Evolutionary conservation across 1,140 invertebrate species (phyloP).

Genomic region (Hycleus phaleratus): DNA sequence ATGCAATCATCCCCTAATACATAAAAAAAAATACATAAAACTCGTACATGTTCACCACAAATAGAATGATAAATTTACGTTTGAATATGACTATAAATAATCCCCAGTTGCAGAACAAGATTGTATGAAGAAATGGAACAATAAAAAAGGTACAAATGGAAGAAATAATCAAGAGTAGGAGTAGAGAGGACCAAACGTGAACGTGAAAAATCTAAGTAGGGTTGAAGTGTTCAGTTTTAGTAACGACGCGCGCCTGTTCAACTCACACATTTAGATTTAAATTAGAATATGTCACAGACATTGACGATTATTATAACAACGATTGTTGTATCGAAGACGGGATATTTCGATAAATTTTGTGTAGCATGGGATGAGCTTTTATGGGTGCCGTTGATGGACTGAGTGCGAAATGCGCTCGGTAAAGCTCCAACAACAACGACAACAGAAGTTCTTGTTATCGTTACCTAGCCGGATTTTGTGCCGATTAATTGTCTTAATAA

Average conservation of each 20-base stretch:
- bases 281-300: constrained; percentile 9
- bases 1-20: neutral
- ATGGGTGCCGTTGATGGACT: neutral
- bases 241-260: constrained; percentile 16
- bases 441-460: neutral
- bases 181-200: constrained; percentile 7
- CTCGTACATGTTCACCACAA: neutral
- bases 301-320: neutral
- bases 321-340: too few species aligned
- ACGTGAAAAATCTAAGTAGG: constrained; percentile 8
- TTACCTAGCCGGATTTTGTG: neutral
- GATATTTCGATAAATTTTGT: neutral
- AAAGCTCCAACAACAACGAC: neutral
- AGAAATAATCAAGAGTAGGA: constrained; percentile 22
- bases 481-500: neutral
- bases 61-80: constrained; percentile 7
- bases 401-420: constrained; percentile 13
- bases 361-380: constrained; percentile 4
- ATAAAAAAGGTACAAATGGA: constrained; percentile 1
- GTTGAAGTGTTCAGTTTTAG: constrained; percentile 21
- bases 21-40: neutral
- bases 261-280: constrained; percentile 7
- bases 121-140: neutral
- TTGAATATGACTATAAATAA: constrained; percentile 4
- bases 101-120: neutral